These are phyloP conservation scores for Artemia franciscana DNA, from an alignment of 1,140 invertebrate species.

Conservation along the genomic window DNA sequence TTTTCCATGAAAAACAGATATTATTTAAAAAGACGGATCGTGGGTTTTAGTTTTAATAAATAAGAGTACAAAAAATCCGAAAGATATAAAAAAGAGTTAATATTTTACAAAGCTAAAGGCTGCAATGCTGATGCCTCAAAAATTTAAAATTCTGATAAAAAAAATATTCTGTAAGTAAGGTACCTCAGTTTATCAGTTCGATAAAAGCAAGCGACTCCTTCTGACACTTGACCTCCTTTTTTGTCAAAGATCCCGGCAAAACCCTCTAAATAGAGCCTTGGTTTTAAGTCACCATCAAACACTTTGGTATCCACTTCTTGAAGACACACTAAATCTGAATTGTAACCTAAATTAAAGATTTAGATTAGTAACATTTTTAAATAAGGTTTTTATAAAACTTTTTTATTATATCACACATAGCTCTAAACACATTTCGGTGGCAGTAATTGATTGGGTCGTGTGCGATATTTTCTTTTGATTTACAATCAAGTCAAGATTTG, in stretches of 20 bases:
- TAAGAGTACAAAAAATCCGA: neutral
- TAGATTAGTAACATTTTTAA: neutral
- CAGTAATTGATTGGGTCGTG: neutral
- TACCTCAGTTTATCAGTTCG: constrained; percentile 16
- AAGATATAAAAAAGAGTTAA: neutral
- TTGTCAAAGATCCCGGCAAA: constrained; percentile 34
- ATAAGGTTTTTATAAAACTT: neutral
- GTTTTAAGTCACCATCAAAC: constrained; percentile 41
- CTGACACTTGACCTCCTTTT: constrained; percentile 45
- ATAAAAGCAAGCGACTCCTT: constrained; percentile 60
- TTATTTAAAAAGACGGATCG: neutral
- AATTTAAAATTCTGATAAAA: neutral
- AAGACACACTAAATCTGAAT: constrained; percentile 66
- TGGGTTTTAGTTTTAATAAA: neutral
- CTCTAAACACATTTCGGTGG: neutral
- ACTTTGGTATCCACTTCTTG: constrained; percentile 75
- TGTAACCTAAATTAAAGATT: constrained; percentile 37
- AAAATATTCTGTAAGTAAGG: neutral
- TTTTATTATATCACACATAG: neutral
- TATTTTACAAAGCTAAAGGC: neutral
- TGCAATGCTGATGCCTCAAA: neutral
- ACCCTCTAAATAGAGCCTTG: constrained; percentile 28
- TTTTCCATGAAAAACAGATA: neutral
- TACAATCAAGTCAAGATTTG: neutral
- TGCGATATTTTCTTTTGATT: neutral